Conservation (phyloP, 2,888 invertebrate species). For the Tenthredo mesomela region DNA sequence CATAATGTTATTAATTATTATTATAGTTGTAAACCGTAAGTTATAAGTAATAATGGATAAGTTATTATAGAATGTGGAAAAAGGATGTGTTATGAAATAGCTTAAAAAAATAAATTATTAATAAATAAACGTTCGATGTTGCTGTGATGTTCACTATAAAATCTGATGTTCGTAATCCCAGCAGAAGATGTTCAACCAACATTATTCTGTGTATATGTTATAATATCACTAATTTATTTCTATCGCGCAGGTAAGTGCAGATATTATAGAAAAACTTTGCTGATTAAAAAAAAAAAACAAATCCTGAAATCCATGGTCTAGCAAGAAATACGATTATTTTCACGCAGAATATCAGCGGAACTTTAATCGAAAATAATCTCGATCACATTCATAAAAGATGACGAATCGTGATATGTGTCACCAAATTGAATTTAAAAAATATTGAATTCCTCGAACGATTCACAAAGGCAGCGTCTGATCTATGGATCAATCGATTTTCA, state of each 20-base stretch:
- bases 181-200: neutral
- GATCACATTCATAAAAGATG: too few relatives aligned
- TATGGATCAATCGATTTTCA: too few relatives aligned
- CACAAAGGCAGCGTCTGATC: too few relatives aligned
- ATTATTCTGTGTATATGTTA: too few relatives aligned
- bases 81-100: conserved; percentile 21
- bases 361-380: too few relatives aligned
- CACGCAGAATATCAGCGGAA: too few relatives aligned
- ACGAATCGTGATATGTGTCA: too few relatives aligned
- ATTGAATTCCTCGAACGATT: too few relatives aligned
- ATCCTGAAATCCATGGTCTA: too few relatives aligned
- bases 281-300: neutral
- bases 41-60: conserved; percentile 18
- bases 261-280: neutral
- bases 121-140: conserved; percentile 15
- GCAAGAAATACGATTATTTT: too few relatives aligned
- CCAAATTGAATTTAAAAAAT: too few relatives aligned
- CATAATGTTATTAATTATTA: neutral
- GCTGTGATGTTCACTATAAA: neutral
- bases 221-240: too few relatives aligned
- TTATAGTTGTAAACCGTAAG: neutral
- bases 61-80: neutral
- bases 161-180: neutral
- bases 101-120: neutral
- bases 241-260: neutral